Evolutionary conservation across 1,140 invertebrate genomes (phyloP).

Genomic region (Pissodes strobi): DNA sequence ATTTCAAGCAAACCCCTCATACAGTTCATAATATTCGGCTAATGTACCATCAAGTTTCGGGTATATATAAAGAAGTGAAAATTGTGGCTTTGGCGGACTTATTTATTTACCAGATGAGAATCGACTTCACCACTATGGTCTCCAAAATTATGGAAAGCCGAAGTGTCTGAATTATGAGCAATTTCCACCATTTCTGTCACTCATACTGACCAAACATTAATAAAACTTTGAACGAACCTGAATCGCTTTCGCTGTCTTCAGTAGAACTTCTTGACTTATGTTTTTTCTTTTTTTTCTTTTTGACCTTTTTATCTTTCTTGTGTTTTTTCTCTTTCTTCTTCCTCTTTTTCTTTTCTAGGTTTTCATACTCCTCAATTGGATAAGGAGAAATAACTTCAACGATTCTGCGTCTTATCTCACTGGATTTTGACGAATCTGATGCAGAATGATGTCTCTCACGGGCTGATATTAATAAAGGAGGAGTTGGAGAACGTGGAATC

Average conservation of each 20-base stretch:
- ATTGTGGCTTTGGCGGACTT: too few relatives aligned
- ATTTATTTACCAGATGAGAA: too few relatives aligned
- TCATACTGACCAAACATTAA: too few relatives aligned
- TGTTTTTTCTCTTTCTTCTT: constrained; percentile 66
- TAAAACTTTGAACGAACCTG: constrained; percentile 37
- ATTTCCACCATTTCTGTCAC: too few relatives aligned
- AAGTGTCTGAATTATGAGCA: too few relatives aligned
- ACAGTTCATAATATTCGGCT: too few relatives aligned
- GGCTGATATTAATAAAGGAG: constrained; percentile 46
- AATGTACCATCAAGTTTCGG: too few relatives aligned
- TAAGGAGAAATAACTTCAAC: constrained; percentile 46
- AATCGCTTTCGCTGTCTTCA: constrained; percentile 50
- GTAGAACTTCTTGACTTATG: constrained; percentile 69
- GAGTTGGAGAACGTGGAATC: constrained; percentile 56
- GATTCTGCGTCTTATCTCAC: constrained; percentile 50
- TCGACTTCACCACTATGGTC: too few relatives aligned
- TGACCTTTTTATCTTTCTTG: constrained; percentile 69
- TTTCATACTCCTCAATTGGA: constrained; percentile 50
- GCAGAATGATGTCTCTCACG: constrained; percentile 51
- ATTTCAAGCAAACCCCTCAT: too few relatives aligned
- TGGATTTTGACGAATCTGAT: constrained; percentile 52
- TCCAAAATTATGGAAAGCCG: too few relatives aligned
- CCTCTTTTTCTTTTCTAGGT: constrained; percentile 58
- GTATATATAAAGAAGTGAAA: too few relatives aligned
- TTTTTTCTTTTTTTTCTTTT: constrained; percentile 72